Conservation (phyloP, 1,140 invertebrate species). For the Gryon sp. region DNA sequence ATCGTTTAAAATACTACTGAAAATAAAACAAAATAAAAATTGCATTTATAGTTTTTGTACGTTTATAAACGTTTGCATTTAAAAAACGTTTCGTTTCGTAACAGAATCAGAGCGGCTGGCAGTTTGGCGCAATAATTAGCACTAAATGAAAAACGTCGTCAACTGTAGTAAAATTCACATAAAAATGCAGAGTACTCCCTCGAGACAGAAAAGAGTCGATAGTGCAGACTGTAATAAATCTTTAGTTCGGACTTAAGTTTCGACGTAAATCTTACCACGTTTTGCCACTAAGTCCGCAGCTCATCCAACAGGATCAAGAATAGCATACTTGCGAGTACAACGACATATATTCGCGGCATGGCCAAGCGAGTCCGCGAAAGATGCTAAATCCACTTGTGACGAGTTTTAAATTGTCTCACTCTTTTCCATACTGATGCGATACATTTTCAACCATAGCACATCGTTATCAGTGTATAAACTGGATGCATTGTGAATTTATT, state of each 20-base stretch:
- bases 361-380: slow-evolving; percentile 62
- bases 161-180: slow-evolving; percentile 55
- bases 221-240: slow-evolving; percentile 74
- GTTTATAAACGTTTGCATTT: no score
- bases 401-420: slow-evolving; percentile 74
- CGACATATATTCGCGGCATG: slow-evolving; percentile 64
- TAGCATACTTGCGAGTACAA: slow-evolving; percentile 70
- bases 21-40: no score
- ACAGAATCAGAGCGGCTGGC: no score
- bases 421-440: slow-evolving; percentile 70
- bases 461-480: no score
- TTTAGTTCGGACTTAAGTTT: slow-evolving; percentile 77
- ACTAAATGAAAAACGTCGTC: slow-evolving; percentile 41
- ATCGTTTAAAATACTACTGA: no score
- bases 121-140: slow-evolving; percentile 51
- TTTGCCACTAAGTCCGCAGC: slow-evolving; percentile 78
- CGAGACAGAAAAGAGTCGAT: slow-evolving; percentile 62
- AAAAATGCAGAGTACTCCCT: slow-evolving; percentile 66
- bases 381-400: slow-evolving; percentile 76
- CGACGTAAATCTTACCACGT: slow-evolving; percentile 79
- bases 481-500: no score
- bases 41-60: no score
- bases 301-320: slow-evolving; percentile 77
- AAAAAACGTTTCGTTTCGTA: no score
- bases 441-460: slow-evolving; percentile 34